A percentile compares a stretch with the other conserved stretches of the same genome.
Evolutionary conservation across 2,113 vertebrate genomes (phyloP).

Genomic region (Chunga burmeisteri): DNA sequence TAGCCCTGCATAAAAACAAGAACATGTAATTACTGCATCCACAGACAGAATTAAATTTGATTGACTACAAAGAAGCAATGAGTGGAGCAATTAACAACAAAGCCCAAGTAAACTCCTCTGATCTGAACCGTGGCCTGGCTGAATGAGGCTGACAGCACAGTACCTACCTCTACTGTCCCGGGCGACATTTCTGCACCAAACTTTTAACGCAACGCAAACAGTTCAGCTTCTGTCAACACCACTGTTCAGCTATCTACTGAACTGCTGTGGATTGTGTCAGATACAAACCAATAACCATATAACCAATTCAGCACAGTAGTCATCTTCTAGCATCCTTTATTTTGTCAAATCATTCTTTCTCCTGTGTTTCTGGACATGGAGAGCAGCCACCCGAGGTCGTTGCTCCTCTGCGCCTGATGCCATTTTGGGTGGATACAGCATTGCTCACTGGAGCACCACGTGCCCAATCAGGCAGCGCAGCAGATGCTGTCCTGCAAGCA

Average conservation of each 20-base stretch:
- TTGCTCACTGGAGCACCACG: neutral
- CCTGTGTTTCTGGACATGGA: neutral
- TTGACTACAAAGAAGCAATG: conserved; percentile 24
- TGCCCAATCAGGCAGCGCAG: neutral
- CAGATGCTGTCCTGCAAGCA: neutral
- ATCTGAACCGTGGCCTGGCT: neutral
- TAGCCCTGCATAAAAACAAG: conserved; percentile 30
- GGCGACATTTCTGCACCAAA: neutral
- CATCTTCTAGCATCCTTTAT: neutral
- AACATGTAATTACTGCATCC: conserved; percentile 23
- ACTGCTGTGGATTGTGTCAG: neutral
- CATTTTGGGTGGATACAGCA: neutral
- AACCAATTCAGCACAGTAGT: neutral
- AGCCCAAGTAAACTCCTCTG: neutral
- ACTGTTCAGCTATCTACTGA: neutral
- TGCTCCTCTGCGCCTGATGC: neutral
- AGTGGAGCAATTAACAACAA: conserved; percentile 31
- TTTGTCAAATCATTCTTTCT: neutral
- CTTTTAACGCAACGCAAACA: neutral
- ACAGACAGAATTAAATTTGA: conserved; percentile 20
- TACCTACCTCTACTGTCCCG: neutral
- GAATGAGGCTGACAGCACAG: neutral
- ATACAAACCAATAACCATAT: neutral
- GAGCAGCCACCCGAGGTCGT: neutral
- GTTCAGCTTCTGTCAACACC: neutral